Evolutionary conservation across 2,113 vertebrate genomes (phyloP).

Genomic region (Limanda limanda): DNA sequence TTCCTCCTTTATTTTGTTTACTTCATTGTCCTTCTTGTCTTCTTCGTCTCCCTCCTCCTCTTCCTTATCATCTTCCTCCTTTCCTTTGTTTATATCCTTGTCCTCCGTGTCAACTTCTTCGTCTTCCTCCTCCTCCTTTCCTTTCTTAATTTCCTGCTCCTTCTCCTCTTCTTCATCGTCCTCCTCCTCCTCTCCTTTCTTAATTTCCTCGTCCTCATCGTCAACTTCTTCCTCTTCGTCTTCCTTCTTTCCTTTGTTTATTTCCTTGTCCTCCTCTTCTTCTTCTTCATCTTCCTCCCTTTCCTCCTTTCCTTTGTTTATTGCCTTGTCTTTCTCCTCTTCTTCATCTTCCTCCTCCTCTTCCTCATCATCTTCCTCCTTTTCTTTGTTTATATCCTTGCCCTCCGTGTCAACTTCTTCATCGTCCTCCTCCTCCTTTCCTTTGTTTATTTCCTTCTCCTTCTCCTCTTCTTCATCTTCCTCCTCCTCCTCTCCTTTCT

Average conservation of each 20-base stretch:
- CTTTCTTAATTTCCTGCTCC: background rate
- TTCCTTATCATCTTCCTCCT: background rate
- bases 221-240: background rate
- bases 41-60: background rate
- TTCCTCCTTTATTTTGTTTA: background rate
- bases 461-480: background rate
- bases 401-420: background rate
- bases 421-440: accelerated
- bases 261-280: background rate
- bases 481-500: background rate
- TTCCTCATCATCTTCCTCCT: background rate
- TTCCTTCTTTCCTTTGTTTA: background rate
- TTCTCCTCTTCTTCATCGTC: background rate
- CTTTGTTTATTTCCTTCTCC: background rate
- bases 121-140: background rate
- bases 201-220: background rate
- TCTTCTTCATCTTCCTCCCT: background rate
- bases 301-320: background rate
- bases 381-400: accelerated
- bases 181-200: background rate
- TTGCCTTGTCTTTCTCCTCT: background rate
- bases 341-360: background rate
- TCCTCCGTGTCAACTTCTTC: background rate
- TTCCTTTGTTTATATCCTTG: background rate
- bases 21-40: background rate